These are phyloP conservation scores for Eupithecia subumbrata DNA, from an alignment of 2,888 invertebrate species.

Conservation along the genomic window DNA sequence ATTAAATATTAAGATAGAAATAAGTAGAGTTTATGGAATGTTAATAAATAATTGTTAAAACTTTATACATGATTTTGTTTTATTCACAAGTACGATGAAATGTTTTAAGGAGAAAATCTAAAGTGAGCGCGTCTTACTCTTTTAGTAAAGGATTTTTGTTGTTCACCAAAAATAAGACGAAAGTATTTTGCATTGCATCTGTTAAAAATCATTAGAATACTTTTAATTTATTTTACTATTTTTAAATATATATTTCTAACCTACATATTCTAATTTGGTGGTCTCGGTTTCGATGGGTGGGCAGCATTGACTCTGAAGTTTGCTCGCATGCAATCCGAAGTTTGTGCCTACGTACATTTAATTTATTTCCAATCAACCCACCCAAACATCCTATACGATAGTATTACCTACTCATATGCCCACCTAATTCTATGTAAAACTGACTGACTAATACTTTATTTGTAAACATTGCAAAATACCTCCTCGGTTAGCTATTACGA, in stretches of 20 bases:
- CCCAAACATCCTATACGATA: not conserved
- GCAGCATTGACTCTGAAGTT: no score
- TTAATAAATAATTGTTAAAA: constrained; percentile 34
- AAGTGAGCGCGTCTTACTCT: not conserved
- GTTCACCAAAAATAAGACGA: not conserved
- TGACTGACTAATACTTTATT: constrained; percentile 5
- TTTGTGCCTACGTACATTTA: not conserved
- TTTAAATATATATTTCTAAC: no score
- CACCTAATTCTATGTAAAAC: not conserved
- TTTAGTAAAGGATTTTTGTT: not conserved
- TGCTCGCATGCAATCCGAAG: no score
- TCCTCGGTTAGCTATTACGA: constrained; percentile 19
- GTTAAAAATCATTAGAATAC: no score
- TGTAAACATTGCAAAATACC: constrained; percentile 22
- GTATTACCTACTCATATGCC: not conserved
- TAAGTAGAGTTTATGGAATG: constrained; percentile 2
- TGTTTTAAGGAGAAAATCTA: not conserved
- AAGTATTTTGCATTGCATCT: no score
- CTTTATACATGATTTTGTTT: constrained; percentile 29
- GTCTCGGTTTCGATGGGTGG: no score
- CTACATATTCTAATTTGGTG: no score
- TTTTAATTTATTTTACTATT: no score
- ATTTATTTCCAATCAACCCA: not conserved
- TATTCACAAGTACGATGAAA: not conserved
- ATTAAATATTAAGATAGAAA: constrained; percentile 19